Evolutionary conservation across 2,888 invertebrate genomes (phyloP).

Genomic region (Eupithecia pulchellata): DNA sequence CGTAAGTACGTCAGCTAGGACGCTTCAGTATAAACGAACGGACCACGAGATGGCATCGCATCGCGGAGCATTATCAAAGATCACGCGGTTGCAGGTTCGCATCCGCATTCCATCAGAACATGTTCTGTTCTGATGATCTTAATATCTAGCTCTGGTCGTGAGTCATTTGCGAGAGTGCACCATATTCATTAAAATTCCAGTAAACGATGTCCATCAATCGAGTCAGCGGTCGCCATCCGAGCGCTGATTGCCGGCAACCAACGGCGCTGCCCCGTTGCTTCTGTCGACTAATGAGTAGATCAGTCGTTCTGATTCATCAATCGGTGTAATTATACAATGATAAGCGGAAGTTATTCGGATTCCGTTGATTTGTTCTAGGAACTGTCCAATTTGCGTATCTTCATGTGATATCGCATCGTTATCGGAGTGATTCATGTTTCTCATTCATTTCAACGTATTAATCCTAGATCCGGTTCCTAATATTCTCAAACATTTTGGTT

Average conservation of each 20-base stretch:
- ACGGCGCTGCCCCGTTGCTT: conserved; percentile 49
- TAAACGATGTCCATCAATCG: conserved; percentile 65
- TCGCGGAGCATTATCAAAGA: conserved; percentile 47
- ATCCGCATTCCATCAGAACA: conserved; percentile 80
- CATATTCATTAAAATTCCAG: conserved; percentile 75
- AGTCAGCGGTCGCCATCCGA: conserved; percentile 50
- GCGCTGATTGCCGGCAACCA: conserved; percentile 48
- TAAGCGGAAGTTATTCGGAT: conserved; percentile 59
- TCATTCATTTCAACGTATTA: conserved; percentile 35
- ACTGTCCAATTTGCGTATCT: conserved; percentile 50
- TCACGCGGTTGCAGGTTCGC: conserved; percentile 66
- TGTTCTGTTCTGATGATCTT: conserved; percentile 78
- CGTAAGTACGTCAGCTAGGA: too few species aligned
- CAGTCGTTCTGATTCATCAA: conserved; percentile 61
- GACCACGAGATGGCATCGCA: conserved; percentile 38
- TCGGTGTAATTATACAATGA: conserved; percentile 52
- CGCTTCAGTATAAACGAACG: conserved; percentile 25
- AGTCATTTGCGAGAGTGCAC: conserved; percentile 78
- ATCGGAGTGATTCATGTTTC: conserved; percentile 42
- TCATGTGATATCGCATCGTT: conserved; percentile 47
- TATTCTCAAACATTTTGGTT: not conserved
- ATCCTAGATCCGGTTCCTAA: conserved; percentile 39
- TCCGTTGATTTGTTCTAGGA: conserved; percentile 52
- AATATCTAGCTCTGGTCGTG: conserved; percentile 63
- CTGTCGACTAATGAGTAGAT: conserved; percentile 61